These are phyloP conservation scores for Pogona vitticeps DNA, from an alignment of 2,113 vertebrate species.

Conservation along the genomic window DNA sequence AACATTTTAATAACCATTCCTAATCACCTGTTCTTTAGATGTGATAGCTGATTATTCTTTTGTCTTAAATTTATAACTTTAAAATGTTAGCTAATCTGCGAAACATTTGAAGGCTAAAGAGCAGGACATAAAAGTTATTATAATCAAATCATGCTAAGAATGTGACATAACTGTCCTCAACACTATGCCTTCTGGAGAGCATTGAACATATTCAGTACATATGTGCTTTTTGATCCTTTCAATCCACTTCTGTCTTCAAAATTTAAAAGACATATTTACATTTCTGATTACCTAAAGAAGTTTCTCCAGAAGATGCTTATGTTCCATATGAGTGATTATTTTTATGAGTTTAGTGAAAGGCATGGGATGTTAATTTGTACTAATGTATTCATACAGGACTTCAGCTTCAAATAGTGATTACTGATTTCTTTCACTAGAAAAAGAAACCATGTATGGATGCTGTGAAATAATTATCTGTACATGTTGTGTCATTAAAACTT, in stretches of 20 bases:
- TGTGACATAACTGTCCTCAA: neutral
- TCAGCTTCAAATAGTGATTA: neutral
- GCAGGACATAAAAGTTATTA: no score
- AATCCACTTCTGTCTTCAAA: neutral
- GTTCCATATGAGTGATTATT: neutral
- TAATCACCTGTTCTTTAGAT: neutral
- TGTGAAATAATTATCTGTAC: neutral
- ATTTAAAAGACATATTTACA: neutral
- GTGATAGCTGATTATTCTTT: neutral
- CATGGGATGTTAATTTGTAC: neutral
- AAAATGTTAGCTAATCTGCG: neutral
- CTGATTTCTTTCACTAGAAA: neutral
- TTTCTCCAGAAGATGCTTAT: neutral
- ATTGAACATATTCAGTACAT: neutral
- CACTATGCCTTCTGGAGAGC: neutral
- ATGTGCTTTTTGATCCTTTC: neutral
- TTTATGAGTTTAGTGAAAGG: neutral
- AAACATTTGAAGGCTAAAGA: neutral
- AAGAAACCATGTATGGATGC: neutral
- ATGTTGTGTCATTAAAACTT: neutral
- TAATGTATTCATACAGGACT: neutral
- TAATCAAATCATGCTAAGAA: neutral
- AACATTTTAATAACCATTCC: neutral
- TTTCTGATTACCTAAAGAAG: neutral
- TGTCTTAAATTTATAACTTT: neutral